These are phyloP conservation scores for Bothrops alternatus DNA, from an alignment of 2,797 vertebrate species.

Conservation along the genomic window DNA sequence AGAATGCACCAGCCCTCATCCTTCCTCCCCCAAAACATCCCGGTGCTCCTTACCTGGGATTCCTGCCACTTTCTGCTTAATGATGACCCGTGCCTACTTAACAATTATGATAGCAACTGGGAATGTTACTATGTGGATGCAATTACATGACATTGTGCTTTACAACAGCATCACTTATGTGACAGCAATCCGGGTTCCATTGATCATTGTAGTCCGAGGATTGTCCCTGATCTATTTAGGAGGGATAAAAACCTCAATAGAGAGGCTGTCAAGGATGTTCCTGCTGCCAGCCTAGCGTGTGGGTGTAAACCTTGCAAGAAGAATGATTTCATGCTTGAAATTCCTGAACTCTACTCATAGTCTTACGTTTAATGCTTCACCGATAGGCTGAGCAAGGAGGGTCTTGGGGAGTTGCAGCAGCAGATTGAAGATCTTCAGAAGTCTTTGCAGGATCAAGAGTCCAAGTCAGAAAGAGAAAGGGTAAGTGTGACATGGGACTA, in stretches of 20 bases:
- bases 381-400: constrained; percentile 82
- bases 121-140: background rate
- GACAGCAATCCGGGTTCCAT: background rate
- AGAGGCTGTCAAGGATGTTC: background rate
- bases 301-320: background rate
- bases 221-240: background rate
- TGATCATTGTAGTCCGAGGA: background rate
- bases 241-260: background rate
- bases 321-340: background rate
- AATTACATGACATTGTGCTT: background rate
- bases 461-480: constrained; percentile 89
- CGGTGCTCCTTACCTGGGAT: background rate
- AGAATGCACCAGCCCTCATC: background rate
- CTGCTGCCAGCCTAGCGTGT: background rate
- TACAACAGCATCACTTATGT: background rate
- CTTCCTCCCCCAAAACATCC: background rate
- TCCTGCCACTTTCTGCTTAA: background rate
- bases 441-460: constrained; percentile 87
- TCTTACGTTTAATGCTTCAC: constrained; percentile 16
- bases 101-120: background rate
- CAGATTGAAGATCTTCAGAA: constrained; percentile 96
- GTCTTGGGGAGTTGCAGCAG: constrained; percentile 83
- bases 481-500: constrained; percentile 41
- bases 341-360: background rate
- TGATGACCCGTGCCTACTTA: background rate